Evolutionary conservation across 2,888 invertebrate species (phyloP), one percentile per base, ranked within the genome.

Genomic region (Tyria jacobaeae): DNA sequence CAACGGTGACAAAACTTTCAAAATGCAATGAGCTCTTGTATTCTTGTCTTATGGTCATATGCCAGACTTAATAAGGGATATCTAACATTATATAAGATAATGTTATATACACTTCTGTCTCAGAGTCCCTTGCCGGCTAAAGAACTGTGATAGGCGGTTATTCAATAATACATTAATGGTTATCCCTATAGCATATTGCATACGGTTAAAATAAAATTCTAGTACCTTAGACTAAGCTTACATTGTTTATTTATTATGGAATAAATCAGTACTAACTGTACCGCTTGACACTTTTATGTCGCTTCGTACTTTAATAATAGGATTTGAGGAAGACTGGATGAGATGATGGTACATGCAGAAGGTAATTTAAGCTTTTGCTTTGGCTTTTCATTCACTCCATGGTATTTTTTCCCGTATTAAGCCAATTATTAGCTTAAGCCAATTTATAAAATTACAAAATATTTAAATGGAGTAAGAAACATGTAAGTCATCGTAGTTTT

Each of bases 91-190:
- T n/a, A 21, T 44, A 44, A 21, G 44, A 21, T 21, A 21, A 21
- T 21, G 12, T 44, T 12, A 10, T 21, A 44, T 21, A 44, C 44
- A 17, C 44, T 15, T 5, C 37, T 44, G 39, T 39, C 15, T 21
- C 12, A 24, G 41, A 51, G 34, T 34, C 51, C 51, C 21, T 41
- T 41, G 51, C 31, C 15, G 10, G 41, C 27, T 14, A 56, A 12
- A 24, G 34, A 37, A 51, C 41, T 58, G 57, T 51, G 41, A 51
- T 51, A 58, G 49, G 39, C 49, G 41, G 7, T 17, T n/a, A 27
- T 41, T 58, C 41, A 50, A 58, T 50, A 51, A 58, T 58, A 41
- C 21, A 51, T 34, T 41, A 58, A 31, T 21, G 10, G n/a, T n/a
- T n/a, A n/a, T n/a, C n/a, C n/a, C n/a, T n/a, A n/a, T n/a, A n/a